phyloP scores from a whole-genome alignment of 2,888 invertebrate genomes.

The Aleiodes testaceus region DNA sequence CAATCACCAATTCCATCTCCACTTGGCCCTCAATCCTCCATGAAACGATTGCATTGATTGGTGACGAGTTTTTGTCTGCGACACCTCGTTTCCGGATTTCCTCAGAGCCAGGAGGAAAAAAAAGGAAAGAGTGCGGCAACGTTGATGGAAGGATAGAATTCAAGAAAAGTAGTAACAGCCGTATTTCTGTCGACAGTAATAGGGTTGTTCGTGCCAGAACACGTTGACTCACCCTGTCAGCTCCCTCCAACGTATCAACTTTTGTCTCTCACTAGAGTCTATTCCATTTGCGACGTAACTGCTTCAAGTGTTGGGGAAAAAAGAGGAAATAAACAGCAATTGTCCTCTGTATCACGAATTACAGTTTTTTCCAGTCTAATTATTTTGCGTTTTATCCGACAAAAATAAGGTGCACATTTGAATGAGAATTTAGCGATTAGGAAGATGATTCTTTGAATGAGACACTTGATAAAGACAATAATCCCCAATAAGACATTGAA shows the following conservation, averaged over 20 bases:
- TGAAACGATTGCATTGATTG: conserved; percentile 21
- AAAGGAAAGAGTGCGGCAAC: conserved; percentile 23
- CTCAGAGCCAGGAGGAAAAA: background rate
- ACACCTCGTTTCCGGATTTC: conserved; percentile 51
- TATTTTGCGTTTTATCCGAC: too few relatives aligned
- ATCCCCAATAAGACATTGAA: background rate
- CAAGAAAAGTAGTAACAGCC: conserved; percentile 40
- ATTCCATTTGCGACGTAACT: conserved; percentile 1
- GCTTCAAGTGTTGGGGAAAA: conserved; percentile 12
- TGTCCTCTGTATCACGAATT: background rate
- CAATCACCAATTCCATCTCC: conserved; percentile 14
- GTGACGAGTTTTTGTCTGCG: conserved; percentile 47
- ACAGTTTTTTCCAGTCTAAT: too few relatives aligned
- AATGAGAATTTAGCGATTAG: background rate
- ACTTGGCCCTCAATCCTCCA: conserved; percentile 34
- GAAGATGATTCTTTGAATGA: background rate
- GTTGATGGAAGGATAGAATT: conserved; percentile 30
- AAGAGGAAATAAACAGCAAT: conserved; percentile 15
- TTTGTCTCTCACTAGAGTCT: conserved; percentile 43
- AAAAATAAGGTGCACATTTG: too few relatives aligned
- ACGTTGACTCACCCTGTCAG: conserved; percentile 54
- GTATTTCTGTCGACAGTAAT: conserved; percentile 33
- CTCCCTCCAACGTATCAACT: conserved; percentile 47
- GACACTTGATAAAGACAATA: background rate
- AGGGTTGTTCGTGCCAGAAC: conserved; percentile 57